A percentile compares a stretch with the other conserved stretches of the same genome.
These are phyloP conservation scores for Acanthochromis polyacanthus DNA, from an alignment of 2,113 vertebrate genomes.

Conservation along the genomic window DNA sequence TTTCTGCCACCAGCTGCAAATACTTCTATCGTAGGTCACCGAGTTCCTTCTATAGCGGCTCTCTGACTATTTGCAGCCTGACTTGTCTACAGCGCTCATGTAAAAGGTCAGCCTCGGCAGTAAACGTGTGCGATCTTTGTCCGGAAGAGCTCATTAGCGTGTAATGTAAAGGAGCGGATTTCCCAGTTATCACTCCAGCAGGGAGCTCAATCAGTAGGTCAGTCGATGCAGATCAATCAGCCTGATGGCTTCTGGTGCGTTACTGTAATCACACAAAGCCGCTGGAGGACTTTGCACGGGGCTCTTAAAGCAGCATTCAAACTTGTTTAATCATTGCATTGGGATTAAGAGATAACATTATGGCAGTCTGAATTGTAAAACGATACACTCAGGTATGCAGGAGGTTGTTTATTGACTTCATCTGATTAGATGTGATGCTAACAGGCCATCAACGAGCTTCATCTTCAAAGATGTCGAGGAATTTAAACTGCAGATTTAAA, in stretches of 20 bases:
- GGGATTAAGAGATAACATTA: not conserved
- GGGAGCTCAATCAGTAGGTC: constrained; percentile 27
- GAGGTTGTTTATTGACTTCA: not conserved
- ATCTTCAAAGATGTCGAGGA: not conserved
- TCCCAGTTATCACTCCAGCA: not conserved
- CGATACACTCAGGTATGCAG: not conserved
- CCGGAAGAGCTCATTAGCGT: not conserved
- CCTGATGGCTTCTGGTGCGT: constrained; percentile 2
- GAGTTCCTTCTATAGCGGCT: constrained; percentile 2
- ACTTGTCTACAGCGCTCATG: not conserved
- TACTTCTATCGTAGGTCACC: constrained; percentile 6
- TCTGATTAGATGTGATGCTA: not conserved
- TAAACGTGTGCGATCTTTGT: not conserved
- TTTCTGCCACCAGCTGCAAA: not conserved
- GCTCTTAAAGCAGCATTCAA: not conserved
- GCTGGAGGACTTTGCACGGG: too few relatives aligned
- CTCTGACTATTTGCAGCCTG: not conserved
- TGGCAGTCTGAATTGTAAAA: not conserved
- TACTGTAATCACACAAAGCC: not conserved
- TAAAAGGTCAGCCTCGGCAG: constrained; percentile 16
- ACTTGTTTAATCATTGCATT: not conserved
- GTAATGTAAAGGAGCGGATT: constrained; percentile 3
- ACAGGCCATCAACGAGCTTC: not conserved
- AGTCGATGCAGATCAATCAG: constrained; percentile 19
- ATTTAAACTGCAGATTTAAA: not conserved